A percentile compares a stretch with the other conserved stretches of the same genome.
phyloP scores from a whole-genome alignment of 2,888 invertebrate species.

The Xestia xanthographa region DNA sequence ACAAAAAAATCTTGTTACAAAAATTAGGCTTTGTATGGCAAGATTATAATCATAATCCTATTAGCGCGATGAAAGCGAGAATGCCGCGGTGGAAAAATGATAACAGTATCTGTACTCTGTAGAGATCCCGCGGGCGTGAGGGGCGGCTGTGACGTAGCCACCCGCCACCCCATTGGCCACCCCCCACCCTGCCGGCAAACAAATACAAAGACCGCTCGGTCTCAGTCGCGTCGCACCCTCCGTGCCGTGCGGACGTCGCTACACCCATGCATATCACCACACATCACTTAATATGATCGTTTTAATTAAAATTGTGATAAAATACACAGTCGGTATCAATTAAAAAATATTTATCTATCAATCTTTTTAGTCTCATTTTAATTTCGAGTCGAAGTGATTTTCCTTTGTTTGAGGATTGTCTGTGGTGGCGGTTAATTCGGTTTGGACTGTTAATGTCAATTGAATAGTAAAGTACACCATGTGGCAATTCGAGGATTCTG shows the following conservation, averaged over 20 bases:
- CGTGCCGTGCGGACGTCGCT: slow-evolving; percentile 80
- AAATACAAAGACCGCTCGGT: slow-evolving; percentile 71
- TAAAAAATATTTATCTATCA: slow-evolving; percentile 46
- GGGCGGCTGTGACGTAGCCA: slow-evolving; percentile 78
- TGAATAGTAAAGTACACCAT: slow-evolving; percentile 77
- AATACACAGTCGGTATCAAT: slow-evolving; percentile 64
- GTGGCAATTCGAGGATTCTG: slow-evolving; percentile 93
- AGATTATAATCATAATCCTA: slow-evolving; percentile 60
- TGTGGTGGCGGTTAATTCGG: slow-evolving; percentile 54
- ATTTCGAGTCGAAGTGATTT: slow-evolving; percentile 54
- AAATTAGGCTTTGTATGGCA: slow-evolving; percentile 31
- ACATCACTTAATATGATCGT: slow-evolving; percentile 81
- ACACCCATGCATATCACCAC: slow-evolving; percentile 75
- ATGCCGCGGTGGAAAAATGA: slow-evolving; percentile 61
- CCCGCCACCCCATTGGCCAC: slow-evolving; percentile 67
- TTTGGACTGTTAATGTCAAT: slow-evolving; percentile 62
- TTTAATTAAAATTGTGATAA: slow-evolving; percentile 77
- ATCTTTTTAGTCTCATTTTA: slow-evolving; percentile 28
- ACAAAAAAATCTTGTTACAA: slow-evolving; percentile 13
- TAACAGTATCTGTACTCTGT: slow-evolving; percentile 71
- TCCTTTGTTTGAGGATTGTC: slow-evolving; percentile 58
- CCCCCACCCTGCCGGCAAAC: slow-evolving; percentile 71
- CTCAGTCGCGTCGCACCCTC: slow-evolving; percentile 86
- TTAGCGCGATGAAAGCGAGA: slow-evolving; percentile 56
- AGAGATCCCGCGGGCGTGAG: slow-evolving; percentile 70